Evolutionary conservation across 1,140 invertebrate genomes (phyloP).

Genomic region (Brachionus rubens): DNA sequence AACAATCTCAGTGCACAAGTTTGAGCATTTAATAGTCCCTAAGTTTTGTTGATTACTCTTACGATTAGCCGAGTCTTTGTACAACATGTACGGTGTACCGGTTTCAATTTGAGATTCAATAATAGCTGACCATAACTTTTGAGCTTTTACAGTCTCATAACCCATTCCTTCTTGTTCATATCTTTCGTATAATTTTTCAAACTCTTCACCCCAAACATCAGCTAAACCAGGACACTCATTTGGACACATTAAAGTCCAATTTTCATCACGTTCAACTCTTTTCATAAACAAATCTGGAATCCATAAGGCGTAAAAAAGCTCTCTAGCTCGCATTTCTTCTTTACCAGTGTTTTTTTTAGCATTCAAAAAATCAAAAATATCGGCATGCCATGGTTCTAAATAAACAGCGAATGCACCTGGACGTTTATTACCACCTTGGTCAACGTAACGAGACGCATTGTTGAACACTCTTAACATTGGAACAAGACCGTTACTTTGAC

Average conservation of each 20-base stretch:
- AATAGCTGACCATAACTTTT: constrained; percentile 87
- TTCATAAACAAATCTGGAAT: constrained; percentile 98
- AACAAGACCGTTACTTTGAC: constrained; percentile 90
- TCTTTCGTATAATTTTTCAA: constrained; percentile 80
- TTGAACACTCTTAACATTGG: constrained; percentile 96
- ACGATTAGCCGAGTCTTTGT: constrained; percentile 93
- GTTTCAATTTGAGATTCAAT: constrained; percentile 95
- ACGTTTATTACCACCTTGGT: constrained; percentile 94
- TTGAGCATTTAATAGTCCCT: constrained; percentile 96
- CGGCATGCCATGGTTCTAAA: constrained; percentile 96
- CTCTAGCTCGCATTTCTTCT: constrained; percentile 85
- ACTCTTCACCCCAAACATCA: constrained; percentile 90
- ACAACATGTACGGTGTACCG: constrained; percentile 93
- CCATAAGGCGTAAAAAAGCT: constrained; percentile 97
- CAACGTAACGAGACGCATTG: constrained; percentile 90
- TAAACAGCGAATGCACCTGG: constrained; percentile 99
- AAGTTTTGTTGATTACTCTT: constrained; percentile 98
- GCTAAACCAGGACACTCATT: constrained; percentile 82
- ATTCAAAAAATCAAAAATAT: constrained; percentile 91
- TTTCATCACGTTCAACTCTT: constrained; percentile 78
- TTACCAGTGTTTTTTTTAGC: constrained; percentile 87
- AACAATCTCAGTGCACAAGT: constrained; percentile 95
- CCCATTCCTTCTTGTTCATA: constrained; percentile 79
- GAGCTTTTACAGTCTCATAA: constrained; percentile 75
- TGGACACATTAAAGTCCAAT: constrained; percentile 96